phyloP scores from a whole-genome alignment of 2,113 vertebrate species.

The Hydrochoerus hydrochaeris region DNA sequence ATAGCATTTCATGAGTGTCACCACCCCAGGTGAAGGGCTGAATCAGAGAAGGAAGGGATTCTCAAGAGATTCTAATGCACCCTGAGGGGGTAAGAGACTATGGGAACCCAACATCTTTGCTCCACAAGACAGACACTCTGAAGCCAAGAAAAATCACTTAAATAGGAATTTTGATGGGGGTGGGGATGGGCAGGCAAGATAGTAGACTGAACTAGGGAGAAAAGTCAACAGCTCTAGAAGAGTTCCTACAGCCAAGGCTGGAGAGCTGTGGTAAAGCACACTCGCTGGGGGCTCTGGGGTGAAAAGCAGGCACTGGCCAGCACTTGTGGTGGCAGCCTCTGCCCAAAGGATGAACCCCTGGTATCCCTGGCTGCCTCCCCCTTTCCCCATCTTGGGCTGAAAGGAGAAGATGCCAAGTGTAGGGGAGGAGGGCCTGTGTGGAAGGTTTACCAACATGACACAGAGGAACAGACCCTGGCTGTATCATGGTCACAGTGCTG shows the following conservation, averaged over 20 bases:
- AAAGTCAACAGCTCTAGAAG: not conserved
- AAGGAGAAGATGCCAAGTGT: not conserved
- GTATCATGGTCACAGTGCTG: not conserved
- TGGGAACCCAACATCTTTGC: not conserved
- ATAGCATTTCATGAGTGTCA: too few species aligned
- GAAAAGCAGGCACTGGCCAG: not conserved
- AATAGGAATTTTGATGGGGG: not conserved
- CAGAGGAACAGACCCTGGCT: not conserved
- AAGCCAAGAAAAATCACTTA: not conserved
- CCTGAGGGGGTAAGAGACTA: too few species aligned
- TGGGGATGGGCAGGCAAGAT: not conserved
- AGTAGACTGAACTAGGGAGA: not conserved
- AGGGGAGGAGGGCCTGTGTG: accelerated
- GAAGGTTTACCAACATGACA: not conserved
- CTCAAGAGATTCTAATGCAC: accelerated
- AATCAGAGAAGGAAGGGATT: not conserved
- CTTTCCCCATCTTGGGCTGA: not conserved
- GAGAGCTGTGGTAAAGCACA: not conserved
- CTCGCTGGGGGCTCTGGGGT: not conserved
- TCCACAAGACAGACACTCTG: accelerated
- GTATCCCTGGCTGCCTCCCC: not conserved
- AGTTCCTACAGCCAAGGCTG: not conserved
- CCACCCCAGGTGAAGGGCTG: too few species aligned
- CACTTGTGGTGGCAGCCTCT: not conserved
- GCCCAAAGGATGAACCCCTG: not conserved